A percentile compares a stretch with the other conserved stretches of the same genome.
Conservation (phyloP, 2,888 invertebrate species). For the Dryobotodes eremita region DNA sequence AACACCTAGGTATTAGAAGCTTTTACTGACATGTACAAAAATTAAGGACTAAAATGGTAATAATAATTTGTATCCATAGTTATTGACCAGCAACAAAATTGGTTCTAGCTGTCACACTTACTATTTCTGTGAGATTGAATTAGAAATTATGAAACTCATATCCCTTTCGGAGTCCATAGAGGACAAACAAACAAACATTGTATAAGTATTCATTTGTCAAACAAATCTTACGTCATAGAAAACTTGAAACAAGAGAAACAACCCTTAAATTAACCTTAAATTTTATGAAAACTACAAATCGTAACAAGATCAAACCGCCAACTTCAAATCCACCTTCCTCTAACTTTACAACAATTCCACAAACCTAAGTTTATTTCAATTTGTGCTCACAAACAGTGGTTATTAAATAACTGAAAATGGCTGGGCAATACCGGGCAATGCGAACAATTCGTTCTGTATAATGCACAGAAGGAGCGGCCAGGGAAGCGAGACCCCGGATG, state of each 20-base stretch:
- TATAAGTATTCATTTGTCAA: no score
- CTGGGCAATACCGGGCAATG: constrained; percentile 44
- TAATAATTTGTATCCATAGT: not conserved
- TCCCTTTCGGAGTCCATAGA: no score
- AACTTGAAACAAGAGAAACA: constrained; percentile 4
- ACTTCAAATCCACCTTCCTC: constrained; percentile 5
- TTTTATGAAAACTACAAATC: constrained; percentile 20
- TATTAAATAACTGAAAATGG: constrained; percentile 54
- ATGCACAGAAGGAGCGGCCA: constrained; percentile 60
- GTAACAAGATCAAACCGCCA: constrained; percentile 8
- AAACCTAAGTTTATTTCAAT: constrained; percentile 55
- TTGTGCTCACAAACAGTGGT: constrained; percentile 48
- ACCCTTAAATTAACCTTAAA: not conserved
- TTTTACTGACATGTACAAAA: not conserved
- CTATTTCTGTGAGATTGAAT: not conserved
- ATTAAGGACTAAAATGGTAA: not conserved
- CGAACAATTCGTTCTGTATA: constrained; percentile 61
- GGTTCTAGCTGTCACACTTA: not conserved
- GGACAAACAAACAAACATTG: no score
- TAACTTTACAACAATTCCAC: constrained; percentile 13
- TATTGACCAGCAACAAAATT: not conserved
- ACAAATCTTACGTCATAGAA: not conserved
- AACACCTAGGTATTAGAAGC: not conserved
- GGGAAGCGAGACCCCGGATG: constrained; percentile 46
- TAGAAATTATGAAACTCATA: not conserved